These are phyloP conservation scores for Tipula helvola DNA, from an alignment of 2,888 invertebrate species.

Conservation along the genomic window DNA sequence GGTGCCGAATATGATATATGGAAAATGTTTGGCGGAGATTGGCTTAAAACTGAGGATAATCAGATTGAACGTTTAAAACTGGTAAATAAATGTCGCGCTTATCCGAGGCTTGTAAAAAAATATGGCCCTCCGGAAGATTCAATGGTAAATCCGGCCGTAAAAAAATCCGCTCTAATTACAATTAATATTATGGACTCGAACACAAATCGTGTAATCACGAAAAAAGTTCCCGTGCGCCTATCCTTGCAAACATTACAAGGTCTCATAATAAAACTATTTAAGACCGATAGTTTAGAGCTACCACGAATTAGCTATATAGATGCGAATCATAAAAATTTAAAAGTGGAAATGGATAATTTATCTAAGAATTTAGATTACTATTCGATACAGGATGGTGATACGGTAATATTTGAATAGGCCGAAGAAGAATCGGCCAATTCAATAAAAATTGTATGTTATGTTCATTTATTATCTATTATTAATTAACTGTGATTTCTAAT, in stretches of 20 bases:
- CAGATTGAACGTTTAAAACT: conserved; percentile 42
- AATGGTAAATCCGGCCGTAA: conserved; percentile 45
- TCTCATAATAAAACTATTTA: conserved; percentile 63
- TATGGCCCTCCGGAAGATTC: conserved; percentile 73
- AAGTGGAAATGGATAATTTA: conserved; percentile 66
- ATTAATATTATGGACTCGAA: conserved; percentile 40
- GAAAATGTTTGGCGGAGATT: conserved; percentile 65
- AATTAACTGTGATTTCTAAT: conserved; percentile 9
- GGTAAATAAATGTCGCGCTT: conserved; percentile 60
- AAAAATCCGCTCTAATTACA: conserved; percentile 56
- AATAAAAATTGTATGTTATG: background rate
- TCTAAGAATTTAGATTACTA: conserved; percentile 72
- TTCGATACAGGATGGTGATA: conserved; percentile 74
- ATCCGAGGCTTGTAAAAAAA: conserved; percentile 54
- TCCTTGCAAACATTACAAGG: conserved; percentile 71
- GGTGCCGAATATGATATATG: conserved; percentile 88
- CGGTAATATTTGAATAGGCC: conserved; percentile 51
- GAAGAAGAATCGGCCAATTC: background rate
- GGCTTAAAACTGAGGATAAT: conserved; percentile 46
- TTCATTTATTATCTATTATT: background rate
- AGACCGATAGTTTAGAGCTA: conserved; percentile 29
- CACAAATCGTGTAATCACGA: conserved; percentile 41
- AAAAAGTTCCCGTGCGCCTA: conserved; percentile 66
- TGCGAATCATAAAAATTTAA: conserved; percentile 46
- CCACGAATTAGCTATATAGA: conserved; percentile 39